These are phyloP conservation scores for Falcaria lacertinaria DNA, from an alignment of 2,888 invertebrate species.

Conservation along the genomic window DNA sequence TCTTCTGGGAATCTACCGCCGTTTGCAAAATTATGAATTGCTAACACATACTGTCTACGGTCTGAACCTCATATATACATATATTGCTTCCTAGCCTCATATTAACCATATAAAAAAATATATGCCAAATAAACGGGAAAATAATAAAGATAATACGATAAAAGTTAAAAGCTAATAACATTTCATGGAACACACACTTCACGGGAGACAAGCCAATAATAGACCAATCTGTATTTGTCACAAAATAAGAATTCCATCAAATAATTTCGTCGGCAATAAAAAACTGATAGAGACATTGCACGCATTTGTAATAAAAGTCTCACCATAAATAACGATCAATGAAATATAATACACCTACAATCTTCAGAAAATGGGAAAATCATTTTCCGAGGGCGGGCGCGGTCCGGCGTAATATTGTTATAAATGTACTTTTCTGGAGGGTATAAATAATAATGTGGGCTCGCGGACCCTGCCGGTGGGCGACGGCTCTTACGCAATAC, in stretches of 20 bases:
- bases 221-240: constrained; percentile 57
- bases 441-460: constrained; percentile 76
- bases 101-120: background rate
- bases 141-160: constrained; percentile 33
- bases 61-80: background rate
- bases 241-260: constrained; percentile 70
- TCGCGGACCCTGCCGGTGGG: constrained; percentile 36
- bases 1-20: constrained; percentile 58
- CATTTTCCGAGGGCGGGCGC: constrained; percentile 77
- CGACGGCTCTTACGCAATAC: constrained; percentile 12
- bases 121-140: constrained; percentile 12
- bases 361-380: constrained; percentile 79
- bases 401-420: constrained; percentile 78
- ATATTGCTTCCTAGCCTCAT: no score
- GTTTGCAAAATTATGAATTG: constrained; percentile 66
- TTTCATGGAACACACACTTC: constrained; percentile 45
- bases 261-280: constrained; percentile 70
- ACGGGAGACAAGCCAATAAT: constrained; percentile 52
- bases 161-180: constrained; percentile 40
- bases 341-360: constrained; percentile 81
- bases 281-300: constrained; percentile 78
- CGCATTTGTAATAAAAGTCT: constrained; percentile 79
- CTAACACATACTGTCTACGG: constrained; percentile 19
- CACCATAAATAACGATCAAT: constrained; percentile 77
- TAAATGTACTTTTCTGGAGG: constrained; percentile 76